phyloP scores from a whole-genome alignment of 2,888 invertebrate species.

The Autographa pulchrina region DNA sequence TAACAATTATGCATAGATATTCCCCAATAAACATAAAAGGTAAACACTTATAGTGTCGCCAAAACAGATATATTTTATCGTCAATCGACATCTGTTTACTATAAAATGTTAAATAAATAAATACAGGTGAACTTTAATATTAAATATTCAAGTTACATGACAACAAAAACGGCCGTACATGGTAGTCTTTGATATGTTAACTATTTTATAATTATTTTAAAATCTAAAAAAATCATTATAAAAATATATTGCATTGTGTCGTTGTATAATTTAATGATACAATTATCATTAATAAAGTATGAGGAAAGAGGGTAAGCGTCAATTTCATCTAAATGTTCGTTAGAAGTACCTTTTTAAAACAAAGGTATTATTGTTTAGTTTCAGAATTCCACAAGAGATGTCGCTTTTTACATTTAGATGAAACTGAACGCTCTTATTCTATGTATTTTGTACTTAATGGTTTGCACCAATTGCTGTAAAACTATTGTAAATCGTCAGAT shows the following conservation, averaged over 20 bases:
- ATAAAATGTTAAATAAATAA: slow-evolving; percentile 73
- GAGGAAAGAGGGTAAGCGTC: slow-evolving; percentile 60
- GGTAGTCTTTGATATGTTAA: slow-evolving; percentile 81
- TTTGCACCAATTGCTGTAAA: slow-evolving; percentile 68
- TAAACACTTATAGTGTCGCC: slow-evolving; percentile 84
- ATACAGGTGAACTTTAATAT: slow-evolving; percentile 70
- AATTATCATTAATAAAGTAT: slow-evolving; percentile 75
- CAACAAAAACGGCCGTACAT: slow-evolving; percentile 68
- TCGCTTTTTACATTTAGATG: slow-evolving; percentile 26
- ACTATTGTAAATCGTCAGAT: slow-evolving; percentile 64
- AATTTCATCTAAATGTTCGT: slow-evolving; percentile 53
- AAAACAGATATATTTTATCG: slow-evolving; percentile 76
- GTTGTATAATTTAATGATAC: slow-evolving; percentile 76
- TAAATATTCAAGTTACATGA: slow-evolving; percentile 72
- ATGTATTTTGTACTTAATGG: slow-evolving; percentile 75
- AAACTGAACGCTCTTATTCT: slow-evolving; percentile 43
- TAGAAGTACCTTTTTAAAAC: slow-evolving; percentile 35
- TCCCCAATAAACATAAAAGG: slow-evolving; percentile 68
- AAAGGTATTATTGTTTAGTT: slow-evolving; percentile 26
- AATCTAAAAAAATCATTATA: slow-evolving; percentile 77
- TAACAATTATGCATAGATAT: slow-evolving; percentile 76
- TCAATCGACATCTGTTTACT: slow-evolving; percentile 74
- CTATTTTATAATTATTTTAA: slow-evolving; percentile 66
- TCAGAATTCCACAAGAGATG: slow-evolving; percentile 18
- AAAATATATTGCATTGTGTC: slow-evolving; percentile 85